Evolutionary conservation across 2,888 invertebrate species (phyloP), one percentile per base, ranked within the genome.

Genomic region (Thalpophila matura): DNA sequence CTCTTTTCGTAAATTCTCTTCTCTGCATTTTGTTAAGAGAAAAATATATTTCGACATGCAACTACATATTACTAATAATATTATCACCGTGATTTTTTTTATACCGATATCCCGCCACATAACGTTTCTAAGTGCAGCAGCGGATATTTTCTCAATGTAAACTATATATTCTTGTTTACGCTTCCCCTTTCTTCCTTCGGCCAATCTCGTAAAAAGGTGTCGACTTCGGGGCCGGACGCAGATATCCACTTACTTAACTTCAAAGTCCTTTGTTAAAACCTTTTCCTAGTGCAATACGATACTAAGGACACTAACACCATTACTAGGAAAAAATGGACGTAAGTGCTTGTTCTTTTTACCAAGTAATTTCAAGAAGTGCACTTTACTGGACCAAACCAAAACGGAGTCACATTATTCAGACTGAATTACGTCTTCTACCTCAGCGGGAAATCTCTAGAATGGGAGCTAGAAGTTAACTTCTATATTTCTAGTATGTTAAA

Each of bases 351-450:
- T 40, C 47, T 60, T 72, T 54, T 56, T 60, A 42, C 20, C 16
- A 75, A 77, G 80, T 82, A 85, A 87, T 87, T 78, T 67, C 58
- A 72, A 79, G 81, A 80, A 86, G 83, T 87, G 85, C 82, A 83
- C 81, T 81, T 79, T 77, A 69, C 76, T 74, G 72, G 77, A 77
- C 74, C 65, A 75, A 83, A 68, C 75, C 76, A 65, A 76, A 81
- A 80, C 77, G 75, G 71, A 81, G 77, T 79, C 72, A 64, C 81
- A 79, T 86, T 83, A 82, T 84, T 86, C 83, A 82, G 77, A 56
- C 82, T 85, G 85, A 86, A 85, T 85, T 86, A 87, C 77, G 79
- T 71, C 47, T 64, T 70, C 58, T 43, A 61, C 63, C 68, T 74
- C 74, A 72, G 70, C 69, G 57, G 64, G 62, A 72, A 79, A 68